These are phyloP conservation scores for Ctenochaetus hawaiiensis DNA, from an alignment of 2,797 vertebrate genomes.

Conservation along the genomic window DNA sequence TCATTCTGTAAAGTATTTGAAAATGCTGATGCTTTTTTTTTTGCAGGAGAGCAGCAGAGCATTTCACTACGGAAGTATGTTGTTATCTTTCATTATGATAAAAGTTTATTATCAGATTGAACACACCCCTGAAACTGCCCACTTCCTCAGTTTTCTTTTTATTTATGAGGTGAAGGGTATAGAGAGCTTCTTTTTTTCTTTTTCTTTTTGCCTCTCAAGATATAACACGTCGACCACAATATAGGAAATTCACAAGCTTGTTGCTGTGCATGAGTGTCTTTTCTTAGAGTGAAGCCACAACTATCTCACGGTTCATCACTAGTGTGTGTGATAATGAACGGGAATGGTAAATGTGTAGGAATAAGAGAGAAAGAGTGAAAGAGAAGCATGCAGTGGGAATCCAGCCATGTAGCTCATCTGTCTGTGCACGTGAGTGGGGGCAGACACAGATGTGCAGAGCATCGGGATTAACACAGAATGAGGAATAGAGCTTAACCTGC, in stretches of 20 bases:
- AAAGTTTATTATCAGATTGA: conserved; percentile 6
- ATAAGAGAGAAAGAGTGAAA: conserved; percentile 13
- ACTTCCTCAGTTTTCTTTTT: conserved; percentile 28
- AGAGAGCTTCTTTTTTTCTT: neutral
- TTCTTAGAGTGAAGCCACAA: conserved; percentile 20
- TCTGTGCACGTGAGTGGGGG: conserved; percentile 75
- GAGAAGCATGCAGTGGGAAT: conserved; percentile 65
- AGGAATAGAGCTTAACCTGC: conserved; percentile 64
- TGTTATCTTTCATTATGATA: conserved; percentile 22
- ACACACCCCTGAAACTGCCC: conserved; percentile 29
- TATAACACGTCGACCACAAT: neutral
- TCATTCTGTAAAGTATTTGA: neutral
- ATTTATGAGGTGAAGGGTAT: conserved; percentile 20
- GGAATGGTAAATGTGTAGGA: conserved; percentile 38
- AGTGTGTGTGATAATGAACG: conserved; percentile 48
- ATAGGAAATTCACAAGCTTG: conserved; percentile 11
- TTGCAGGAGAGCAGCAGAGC: neutral
- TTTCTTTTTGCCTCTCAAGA: neutral
- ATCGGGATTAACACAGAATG: conserved; percentile 77
- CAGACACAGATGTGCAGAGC: conserved; percentile 77
- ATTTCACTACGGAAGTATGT: conserved; percentile 15
- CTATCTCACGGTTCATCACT: conserved; percentile 26
- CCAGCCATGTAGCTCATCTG: conserved; percentile 73
- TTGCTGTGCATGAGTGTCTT: conserved; percentile 1
- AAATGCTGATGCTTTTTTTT: neutral